These are phyloP conservation scores for Cryptus armator DNA, from an alignment of 2,888 invertebrate genomes.

Conservation along the genomic window DNA sequence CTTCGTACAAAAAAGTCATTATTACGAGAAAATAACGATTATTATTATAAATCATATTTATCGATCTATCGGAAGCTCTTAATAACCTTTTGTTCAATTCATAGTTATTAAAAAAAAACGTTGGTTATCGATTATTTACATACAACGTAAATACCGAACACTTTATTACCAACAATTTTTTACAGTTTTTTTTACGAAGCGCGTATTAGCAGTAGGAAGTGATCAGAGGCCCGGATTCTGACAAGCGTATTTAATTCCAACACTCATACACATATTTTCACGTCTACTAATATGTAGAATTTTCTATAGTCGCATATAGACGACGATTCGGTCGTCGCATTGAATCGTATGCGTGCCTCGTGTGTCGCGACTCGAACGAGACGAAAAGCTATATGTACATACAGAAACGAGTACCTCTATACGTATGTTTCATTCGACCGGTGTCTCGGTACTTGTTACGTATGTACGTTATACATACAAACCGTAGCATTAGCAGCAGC, in stretches of 20 bases:
- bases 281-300: neutral
- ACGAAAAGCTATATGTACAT: conserved; percentile 17
- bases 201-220: neutral
- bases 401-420: neutral
- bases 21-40: too few relatives aligned
- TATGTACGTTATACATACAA: conserved; percentile 18
- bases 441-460: conserved; percentile 20
- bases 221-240: neutral
- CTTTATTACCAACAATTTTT: too few relatives aligned
- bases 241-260: neutral
- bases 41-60: too few relatives aligned
- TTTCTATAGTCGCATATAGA: neutral
- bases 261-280: neutral
- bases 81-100: too few relatives aligned
- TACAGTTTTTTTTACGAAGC: too few relatives aligned
- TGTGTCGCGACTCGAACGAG: conserved; percentile 16
- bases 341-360: conserved; percentile 16
- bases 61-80: too few relatives aligned
- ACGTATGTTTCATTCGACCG: conserved; percentile 18
- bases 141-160: too few relatives aligned
- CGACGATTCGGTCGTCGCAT: conserved; percentile 8
- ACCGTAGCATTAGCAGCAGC: conserved; percentile 70
- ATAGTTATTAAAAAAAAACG: too few relatives aligned
- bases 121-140: too few relatives aligned
- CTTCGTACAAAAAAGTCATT: too few relatives aligned